Base-by-base conservation (phyloP, 2,888 invertebrate species). In the Chloromyia formosa region DNA sequence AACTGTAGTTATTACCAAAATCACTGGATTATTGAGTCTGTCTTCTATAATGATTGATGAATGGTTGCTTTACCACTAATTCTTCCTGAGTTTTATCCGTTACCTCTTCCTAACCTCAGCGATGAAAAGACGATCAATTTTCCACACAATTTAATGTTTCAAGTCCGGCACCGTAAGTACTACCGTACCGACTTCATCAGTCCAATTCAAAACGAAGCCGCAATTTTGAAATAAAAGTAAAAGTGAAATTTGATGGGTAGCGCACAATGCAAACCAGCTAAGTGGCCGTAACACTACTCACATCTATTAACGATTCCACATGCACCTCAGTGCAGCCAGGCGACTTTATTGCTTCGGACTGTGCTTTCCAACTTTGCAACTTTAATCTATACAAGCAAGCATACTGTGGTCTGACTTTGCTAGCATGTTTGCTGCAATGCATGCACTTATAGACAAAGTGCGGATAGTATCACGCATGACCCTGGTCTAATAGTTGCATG, bases 181-280 rank as follows among this genome's bases (percentile, higher is more conserved):
- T 4, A 35, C 27, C 27, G 27, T 7, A 35, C 27, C 27, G 7
- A 35, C 27, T 35, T 35, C 27, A 35, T 35, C 27, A 35, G 2
- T 20, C 49, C 66, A 42, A 49, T 56, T 54, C 40, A 20, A 18
- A 71, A 56, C 14, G 58, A 58, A 71, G 40, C 58, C 42, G 58
- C 71, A 58, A 56, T 71, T 27, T 54, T 14, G 40, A 18, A 40
- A 71, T 71, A 71, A 71, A 71, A 71, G 71, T 71, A 71, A 71
- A 56, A 71, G 71, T 71, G 71, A 27, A 71, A 71, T 45, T 66
- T 71, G 16, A 71, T 71, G 18, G 71, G 40, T n/a, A n/a, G n/a
- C n/a, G n/a, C 54, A 56, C 35, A 58, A 62, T 35, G 12, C 35
- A 35, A 40, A 58, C 71, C 56, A 23, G 58, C 20, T 71, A 35